Conservation (phyloP, 2,888 invertebrate species). For the Lasius fuliginosus region DNA sequence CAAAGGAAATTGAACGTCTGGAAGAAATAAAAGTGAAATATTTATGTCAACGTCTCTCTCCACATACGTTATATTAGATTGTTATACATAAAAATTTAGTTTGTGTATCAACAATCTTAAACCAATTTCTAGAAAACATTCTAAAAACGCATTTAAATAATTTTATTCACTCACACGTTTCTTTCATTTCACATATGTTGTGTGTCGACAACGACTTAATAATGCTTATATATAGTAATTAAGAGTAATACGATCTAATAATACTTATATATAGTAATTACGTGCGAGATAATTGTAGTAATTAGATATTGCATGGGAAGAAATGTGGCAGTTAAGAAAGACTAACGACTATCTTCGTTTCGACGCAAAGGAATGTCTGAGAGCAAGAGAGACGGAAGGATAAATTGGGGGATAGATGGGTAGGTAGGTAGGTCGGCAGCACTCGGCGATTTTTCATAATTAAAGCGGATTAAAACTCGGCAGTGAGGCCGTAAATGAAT, state of each 20-base stretch:
- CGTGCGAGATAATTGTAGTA: conserved; percentile 37
- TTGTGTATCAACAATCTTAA: neutral
- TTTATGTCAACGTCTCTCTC: neutral
- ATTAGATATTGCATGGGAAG: neutral
- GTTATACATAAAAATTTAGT: conserved; percentile 6
- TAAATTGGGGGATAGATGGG: conserved; percentile 17
- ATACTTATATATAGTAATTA: conserved; percentile 1
- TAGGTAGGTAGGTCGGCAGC: conserved; percentile 43
- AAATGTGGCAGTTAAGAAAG: conserved; percentile 19
- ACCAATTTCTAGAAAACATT: neutral
- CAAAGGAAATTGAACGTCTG: conserved; percentile 44
- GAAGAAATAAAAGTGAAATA: conserved; percentile 20
- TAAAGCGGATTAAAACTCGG: conserved; percentile 79
- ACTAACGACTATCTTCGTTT: conserved; percentile 52
- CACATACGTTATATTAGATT: neutral
- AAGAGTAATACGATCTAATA: neutral
- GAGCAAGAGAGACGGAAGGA: conserved; percentile 27
- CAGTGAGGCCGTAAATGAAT: conserved; percentile 79
- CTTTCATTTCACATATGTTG: neutral
- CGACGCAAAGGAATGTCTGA: conserved; percentile 49
- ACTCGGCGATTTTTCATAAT: conserved; percentile 78
- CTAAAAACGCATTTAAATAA: neutral
- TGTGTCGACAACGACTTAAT: neutral
- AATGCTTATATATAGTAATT: neutral
- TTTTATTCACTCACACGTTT: neutral